These are phyloP conservation scores for Agrochola lota DNA, from an alignment of 2,888 invertebrate species.

Conservation along the genomic window DNA sequence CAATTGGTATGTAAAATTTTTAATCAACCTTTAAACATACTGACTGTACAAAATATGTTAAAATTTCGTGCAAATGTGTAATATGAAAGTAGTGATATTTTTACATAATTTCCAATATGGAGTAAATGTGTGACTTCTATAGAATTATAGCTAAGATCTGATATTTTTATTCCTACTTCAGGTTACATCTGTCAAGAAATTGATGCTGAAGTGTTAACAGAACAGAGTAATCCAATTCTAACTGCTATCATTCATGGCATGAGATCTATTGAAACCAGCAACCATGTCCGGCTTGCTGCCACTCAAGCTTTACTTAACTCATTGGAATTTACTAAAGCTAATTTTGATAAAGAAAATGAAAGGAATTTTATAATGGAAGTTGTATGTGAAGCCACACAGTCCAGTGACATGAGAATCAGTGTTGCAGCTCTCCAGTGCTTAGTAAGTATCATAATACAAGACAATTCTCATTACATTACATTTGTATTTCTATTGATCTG, in stretches of 20 bases:
- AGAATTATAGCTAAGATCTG: background rate
- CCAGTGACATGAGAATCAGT: slow-evolving; percentile 96
- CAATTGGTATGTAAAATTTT: slow-evolving; percentile 93
- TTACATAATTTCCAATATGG: background rate
- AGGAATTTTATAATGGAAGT: slow-evolving; percentile 99
- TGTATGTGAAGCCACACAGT: slow-evolving; percentile 99
- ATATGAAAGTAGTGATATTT: background rate
- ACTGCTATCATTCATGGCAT: slow-evolving; percentile 99
- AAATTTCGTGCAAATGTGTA: background rate
- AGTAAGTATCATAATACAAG: slow-evolving; percentile 87
- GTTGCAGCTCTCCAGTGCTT: slow-evolving; percentile 99
- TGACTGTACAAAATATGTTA: background rate
- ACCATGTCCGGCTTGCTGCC: slow-evolving; percentile 98
- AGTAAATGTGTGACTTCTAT: background rate
- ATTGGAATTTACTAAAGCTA: slow-evolving; percentile 99
- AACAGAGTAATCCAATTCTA: slow-evolving; percentile 98
- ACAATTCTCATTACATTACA: slow-evolving; percentile 8
- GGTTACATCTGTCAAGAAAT: slow-evolving; percentile 99
- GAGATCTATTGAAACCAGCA: slow-evolving; percentile 97
- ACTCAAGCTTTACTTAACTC: slow-evolving; percentile 99
- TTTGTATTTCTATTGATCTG: background rate
- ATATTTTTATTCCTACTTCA: slow-evolving; percentile 65
- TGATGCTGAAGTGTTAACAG: slow-evolving; percentile 97
- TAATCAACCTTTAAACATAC: background rate
- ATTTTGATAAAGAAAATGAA: slow-evolving; percentile 99